Evolutionary conservation across 2,797 vertebrate species (phyloP).

Genomic region (Tarsius wallacei): DNA sequence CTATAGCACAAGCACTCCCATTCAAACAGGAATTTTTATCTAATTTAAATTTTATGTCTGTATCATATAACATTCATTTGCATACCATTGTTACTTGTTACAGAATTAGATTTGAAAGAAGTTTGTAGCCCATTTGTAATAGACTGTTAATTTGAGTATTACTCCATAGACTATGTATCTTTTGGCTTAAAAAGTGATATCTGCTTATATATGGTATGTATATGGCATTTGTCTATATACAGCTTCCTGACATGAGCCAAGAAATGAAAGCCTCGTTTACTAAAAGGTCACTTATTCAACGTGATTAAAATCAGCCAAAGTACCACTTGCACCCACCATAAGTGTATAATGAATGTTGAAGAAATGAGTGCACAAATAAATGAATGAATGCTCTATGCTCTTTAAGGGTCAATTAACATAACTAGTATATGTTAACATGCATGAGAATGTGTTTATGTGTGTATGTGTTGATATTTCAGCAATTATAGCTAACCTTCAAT

Average conservation of each 20-base stretch:
- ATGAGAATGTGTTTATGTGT: not conserved
- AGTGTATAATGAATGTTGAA: not conserved
- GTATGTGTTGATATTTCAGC: not conserved
- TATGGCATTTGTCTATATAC: not conserved
- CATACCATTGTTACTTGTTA: not conserved
- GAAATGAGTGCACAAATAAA: not conserved
- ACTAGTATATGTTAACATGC: not conserved
- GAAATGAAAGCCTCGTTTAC: conserved; percentile 3
- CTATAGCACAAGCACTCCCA: not conserved
- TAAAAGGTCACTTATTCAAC: not conserved
- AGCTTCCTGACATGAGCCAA: not conserved
- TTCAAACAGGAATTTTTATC: conserved; percentile 23
- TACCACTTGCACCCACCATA: not conserved
- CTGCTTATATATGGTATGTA: not conserved
- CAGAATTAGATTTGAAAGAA: not conserved
- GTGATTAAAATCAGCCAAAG: not conserved
- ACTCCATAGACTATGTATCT: not conserved
- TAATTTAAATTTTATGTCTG: not conserved
- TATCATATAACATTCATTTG: not conserved
- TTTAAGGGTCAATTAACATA: not conserved
- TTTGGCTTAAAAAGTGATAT: not conserved
- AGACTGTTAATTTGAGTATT: not conserved
- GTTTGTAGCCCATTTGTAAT: not conserved
- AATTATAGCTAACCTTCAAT: not conserved
- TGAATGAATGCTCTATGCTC: not conserved